Evolutionary conservation across 2,797 vertebrate genomes (phyloP), one percentile per base, ranked within the genome.

Genomic region (Gymnocypris eckloni): DNA sequence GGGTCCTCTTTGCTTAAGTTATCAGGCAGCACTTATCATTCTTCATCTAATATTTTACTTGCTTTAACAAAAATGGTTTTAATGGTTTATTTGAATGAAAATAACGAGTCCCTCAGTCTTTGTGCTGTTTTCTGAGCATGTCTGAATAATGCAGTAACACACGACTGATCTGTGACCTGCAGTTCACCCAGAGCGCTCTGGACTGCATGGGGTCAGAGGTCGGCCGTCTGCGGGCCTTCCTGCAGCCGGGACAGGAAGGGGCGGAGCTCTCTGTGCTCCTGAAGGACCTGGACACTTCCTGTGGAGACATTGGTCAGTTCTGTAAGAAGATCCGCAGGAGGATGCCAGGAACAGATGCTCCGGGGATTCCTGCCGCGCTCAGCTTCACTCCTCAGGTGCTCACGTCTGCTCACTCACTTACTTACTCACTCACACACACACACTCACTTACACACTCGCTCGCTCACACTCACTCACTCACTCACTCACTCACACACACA

Each of bases 251-350:
- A 20, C 97, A 99, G 94, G 98, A 99, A 92, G 97, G 95, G 0
- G 93, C 97, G 0, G 97, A 97, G 86, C 92, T 99, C 0, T 95
- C 95, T 3, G 96, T 97, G 77, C 95, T 99, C 59, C 95, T 99
- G 33, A 97, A 97, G 91, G 98, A 99, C 92, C 94, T 98, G 92
- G 97, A 98, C 93, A 99, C 98, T 0, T 98, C 98, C 0, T 98
- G 97, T 91, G 97, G 97, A 0, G 98, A 99, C 93, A 95, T 97
- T 85, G 92, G 96, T 0, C 98, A 99, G 95, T 99, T 99, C 95
- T 99, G 98, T 91, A 99, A 99, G 95, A 99, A 99, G 94, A 98
- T 99, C 89, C 93, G 98, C 6, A 96, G 98, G 88, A 95, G 98
- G 73, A 99, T 99, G 98, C 98, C 98, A 0, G 98, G 98, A 10